Conservation (phyloP, 2,113 vertebrate genomes). For the Dromaius novaehollandiae region DNA sequence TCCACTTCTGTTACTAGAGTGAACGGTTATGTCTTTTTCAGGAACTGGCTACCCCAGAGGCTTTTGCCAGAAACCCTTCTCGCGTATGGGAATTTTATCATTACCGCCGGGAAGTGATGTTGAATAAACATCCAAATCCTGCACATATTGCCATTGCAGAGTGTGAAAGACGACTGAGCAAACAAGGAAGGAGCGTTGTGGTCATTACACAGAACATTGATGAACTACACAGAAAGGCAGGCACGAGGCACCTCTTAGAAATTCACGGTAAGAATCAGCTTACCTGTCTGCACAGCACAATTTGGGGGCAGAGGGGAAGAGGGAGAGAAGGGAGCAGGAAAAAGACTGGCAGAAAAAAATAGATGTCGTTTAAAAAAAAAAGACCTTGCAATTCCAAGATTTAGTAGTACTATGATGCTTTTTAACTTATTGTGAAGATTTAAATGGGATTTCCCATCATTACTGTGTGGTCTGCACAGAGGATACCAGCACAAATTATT, state of each 20-base stretch:
- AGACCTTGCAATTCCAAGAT: background rate
- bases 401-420: background rate
- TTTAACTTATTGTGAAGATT: background rate
- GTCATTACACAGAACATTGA: conserved; percentile 96
- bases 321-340: background rate
- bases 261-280: conserved; percentile 86
- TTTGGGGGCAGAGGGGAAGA: too few species aligned
- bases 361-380: background rate
- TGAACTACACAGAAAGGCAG: conserved; percentile 90
- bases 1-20: background rate
- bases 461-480: background rate
- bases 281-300: background rate
- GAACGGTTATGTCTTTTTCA: background rate
- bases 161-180: conserved; percentile 86
- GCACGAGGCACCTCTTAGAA: conserved; percentile 89
- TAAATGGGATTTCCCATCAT: background rate
- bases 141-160: conserved; percentile 89
- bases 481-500: background rate
- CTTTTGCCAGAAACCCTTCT: conserved; percentile 89
- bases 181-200: conserved; percentile 85
- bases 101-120: conserved; percentile 87
- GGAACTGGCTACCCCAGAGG: conserved; percentile 91
- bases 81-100: conserved; percentile 98
- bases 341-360: background rate
- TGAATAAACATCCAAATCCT: conserved; percentile 82